A percentile compares a stretch with the other conserved stretches of the same genome.
Evolutionary conservation across 1,140 invertebrate species (phyloP).

Genomic region (Eubasilissa regina): DNA sequence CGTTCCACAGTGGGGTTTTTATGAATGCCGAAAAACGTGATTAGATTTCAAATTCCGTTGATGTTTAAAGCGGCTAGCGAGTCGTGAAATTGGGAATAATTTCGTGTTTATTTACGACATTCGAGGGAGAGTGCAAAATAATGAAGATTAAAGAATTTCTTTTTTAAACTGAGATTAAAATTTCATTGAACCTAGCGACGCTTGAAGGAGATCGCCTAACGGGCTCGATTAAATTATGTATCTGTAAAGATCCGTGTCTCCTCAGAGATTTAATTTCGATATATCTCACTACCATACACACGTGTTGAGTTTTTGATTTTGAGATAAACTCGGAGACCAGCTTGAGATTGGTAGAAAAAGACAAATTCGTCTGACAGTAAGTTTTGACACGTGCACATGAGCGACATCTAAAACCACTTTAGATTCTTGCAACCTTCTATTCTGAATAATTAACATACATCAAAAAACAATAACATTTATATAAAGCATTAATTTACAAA

Average conservation of each 20-base stretch:
- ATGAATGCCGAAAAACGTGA: conserved; percentile 10
- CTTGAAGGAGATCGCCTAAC: not conserved
- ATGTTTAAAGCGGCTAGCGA: conserved; percentile 15
- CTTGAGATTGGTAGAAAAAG: no score
- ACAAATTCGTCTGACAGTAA: no score
- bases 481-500: no score
- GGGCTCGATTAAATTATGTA: not conserved
- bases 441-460: no score
- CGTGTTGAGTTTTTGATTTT: no score
- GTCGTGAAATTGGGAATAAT: conserved; percentile 28
- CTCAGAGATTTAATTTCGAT: no score
- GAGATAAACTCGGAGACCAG: no score
- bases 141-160: conserved; percentile 16
- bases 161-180: conserved; percentile 15
- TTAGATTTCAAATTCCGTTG: not conserved
- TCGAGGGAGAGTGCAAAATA: not conserved
- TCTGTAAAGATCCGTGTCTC: not conserved
- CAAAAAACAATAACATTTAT: no score
- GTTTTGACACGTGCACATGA: no score
- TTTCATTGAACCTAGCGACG: conserved; percentile 7
- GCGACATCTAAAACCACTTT: no score
- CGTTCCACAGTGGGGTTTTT: not conserved
- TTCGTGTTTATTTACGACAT: conserved; percentile 13
- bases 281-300: no score
- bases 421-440: no score